Percentiles rank a stretch among this genome's conserved stretches.
Evolutionary conservation across 2,113 vertebrate species (phyloP).

Genomic region (Phodopus roborovskii): DNA sequence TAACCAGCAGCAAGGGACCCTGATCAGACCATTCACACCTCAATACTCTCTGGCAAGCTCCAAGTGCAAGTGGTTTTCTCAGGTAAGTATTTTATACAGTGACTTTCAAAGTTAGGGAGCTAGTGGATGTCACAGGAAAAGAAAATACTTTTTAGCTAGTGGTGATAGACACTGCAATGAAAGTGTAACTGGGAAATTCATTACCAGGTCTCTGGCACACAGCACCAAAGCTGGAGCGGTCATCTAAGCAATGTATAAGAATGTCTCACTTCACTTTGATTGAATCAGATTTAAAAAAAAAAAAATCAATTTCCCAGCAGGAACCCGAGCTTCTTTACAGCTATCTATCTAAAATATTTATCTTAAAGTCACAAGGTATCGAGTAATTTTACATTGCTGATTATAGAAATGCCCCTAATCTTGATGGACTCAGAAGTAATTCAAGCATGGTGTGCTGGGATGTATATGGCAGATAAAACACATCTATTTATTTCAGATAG

Average conservation of each 20-base stretch:
- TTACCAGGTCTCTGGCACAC: neutral
- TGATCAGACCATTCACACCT: neutral
- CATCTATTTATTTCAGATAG: constrained; percentile 29
- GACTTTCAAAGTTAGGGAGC: constrained; percentile 24
- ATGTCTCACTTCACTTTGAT: neutral
- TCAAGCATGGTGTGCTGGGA: constrained; percentile 10
- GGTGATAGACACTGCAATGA: constrained; percentile 61
- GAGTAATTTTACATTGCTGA: constrained; percentile 58
- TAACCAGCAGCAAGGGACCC: neutral
- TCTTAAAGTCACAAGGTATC: constrained; percentile 56
- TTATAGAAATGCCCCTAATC: constrained; percentile 50
- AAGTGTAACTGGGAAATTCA: neutral
- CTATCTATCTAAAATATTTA: constrained; percentile 62
- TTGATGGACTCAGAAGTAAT: constrained; percentile 46
- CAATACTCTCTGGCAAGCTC: neutral
- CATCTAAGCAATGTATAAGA: neutral
- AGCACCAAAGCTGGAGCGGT: neutral
- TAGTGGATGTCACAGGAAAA: neutral
- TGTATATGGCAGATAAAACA: constrained; percentile 50
- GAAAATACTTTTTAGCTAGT: neutral
- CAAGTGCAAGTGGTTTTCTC: neutral
- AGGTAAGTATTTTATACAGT: constrained; percentile 50
- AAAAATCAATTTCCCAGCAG: constrained; percentile 62
- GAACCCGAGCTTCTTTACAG: constrained; percentile 19
- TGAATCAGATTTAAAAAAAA: constrained; percentile 43